These are phyloP conservation scores for Xerus rutilus DNA, from an alignment of 2,797 vertebrate species.

Conservation along the genomic window DNA sequence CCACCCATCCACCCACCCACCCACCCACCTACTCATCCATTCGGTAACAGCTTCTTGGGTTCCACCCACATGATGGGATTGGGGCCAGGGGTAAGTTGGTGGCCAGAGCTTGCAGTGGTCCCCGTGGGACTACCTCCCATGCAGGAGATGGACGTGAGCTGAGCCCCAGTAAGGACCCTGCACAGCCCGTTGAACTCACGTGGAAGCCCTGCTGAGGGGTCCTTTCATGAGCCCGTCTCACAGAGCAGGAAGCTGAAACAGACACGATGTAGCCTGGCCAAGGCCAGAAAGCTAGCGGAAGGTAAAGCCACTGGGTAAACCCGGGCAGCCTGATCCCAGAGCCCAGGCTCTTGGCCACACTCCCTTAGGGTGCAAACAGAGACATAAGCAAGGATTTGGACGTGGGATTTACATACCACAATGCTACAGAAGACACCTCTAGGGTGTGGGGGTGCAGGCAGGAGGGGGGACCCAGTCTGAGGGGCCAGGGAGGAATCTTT, in stretches of 20 bases:
- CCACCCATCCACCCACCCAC: too few species aligned
- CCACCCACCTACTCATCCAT: too few species aligned
- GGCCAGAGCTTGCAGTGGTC: neutral
- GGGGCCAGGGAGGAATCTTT: neutral
- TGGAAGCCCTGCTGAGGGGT: rapidly evolving
- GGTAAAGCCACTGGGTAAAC: neutral
- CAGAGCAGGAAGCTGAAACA: neutral
- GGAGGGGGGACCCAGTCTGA: neutral
- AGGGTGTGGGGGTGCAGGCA: neutral
- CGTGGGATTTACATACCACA: too few species aligned
- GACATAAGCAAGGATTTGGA: neutral
- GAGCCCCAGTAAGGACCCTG: neutral
- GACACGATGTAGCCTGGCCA: neutral
- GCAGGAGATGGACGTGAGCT: neutral
- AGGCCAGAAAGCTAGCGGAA: neutral
- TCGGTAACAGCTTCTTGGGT: too few species aligned
- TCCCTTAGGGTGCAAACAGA: neutral
- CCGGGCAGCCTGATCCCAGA: neutral
- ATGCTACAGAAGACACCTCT: neutral
- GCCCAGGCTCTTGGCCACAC: neutral
- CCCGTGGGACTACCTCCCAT: neutral
- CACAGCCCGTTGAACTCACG: neutral
- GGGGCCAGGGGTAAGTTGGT: neutral
- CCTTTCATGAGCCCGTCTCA: neutral
- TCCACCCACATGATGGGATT: neutral